Percentiles rank a stretch among this genome's conserved stretches.
These are phyloP conservation scores for Polydrusus tereticollis DNA, from an alignment of 2,888 invertebrate genomes.

Conservation along the genomic window DNA sequence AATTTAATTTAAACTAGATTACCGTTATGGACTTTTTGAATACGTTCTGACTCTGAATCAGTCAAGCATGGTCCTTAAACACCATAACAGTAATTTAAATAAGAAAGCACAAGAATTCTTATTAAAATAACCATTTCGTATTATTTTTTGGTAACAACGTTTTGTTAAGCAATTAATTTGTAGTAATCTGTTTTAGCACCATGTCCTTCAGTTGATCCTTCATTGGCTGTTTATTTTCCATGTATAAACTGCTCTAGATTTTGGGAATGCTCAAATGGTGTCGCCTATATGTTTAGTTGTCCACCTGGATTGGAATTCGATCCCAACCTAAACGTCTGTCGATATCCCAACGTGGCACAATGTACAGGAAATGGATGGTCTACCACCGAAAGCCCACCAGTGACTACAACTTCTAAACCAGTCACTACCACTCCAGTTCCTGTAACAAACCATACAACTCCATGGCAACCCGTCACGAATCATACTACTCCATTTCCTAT, in stretches of 20 bases:
- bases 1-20: too few species aligned
- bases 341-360: slow-evolving; percentile 4
- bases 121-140: too few species aligned
- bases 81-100: too few species aligned
- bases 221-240: slow-evolving; percentile 16
- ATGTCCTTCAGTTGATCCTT: slow-evolving; percentile 8
- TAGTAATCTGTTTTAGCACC: slow-evolving; percentile 21
- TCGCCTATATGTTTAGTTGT: slow-evolving; percentile 28
- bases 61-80: too few species aligned
- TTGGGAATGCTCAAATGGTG: slow-evolving; percentile 39
- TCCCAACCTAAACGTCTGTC: slow-evolving; percentile 17
- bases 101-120: too few species aligned
- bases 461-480: neutral
- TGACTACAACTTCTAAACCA: neutral
- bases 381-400: slow-evolving; percentile 14
- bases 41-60: too few species aligned
- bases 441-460: slow-evolving; percentile 2
- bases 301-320: slow-evolving; percentile 25
- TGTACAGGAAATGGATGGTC: slow-evolving; percentile 40
- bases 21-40: too few species aligned
- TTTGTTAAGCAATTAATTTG: too few species aligned
- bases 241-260: slow-evolving; percentile 30
- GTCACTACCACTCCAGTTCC: neutral
- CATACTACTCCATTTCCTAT: neutral
- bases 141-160: too few species aligned